These are phyloP conservation scores for Mesopsocus fuscifrons DNA, from an alignment of 2,888 invertebrate species.

Conservation along the genomic window DNA sequence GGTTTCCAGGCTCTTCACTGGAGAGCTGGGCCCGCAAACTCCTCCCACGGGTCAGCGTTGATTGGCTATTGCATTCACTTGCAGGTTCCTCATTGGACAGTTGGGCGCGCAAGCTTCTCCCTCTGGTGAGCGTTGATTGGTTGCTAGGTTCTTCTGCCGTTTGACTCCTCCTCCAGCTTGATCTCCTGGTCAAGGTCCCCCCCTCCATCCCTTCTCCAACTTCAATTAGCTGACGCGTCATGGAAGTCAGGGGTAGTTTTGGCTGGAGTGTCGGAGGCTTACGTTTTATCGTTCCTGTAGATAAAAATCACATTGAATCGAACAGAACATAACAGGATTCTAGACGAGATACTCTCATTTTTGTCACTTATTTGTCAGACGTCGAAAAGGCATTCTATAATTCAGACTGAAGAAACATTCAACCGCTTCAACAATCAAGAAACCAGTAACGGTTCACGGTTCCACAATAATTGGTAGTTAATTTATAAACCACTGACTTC, in stretches of 20 bases:
- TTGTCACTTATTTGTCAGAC: too few species aligned
- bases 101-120: neutral
- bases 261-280: constrained; percentile 89
- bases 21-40: neutral
- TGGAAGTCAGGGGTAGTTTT: constrained; percentile 74
- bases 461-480: too few species aligned
- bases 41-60: neutral
- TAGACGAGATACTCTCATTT: too few species aligned
- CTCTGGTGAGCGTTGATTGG: neutral
- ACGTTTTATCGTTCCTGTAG: constrained; percentile 64
- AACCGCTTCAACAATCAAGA: too few species aligned
- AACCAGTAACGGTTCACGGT: too few species aligned
- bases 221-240: constrained; percentile 76
- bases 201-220: constrained; percentile 39
- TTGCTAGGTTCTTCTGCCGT: neutral
- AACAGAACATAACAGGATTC: too few species aligned
- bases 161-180: constrained; percentile 3
- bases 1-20: neutral
- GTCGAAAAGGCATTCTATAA: too few species aligned
- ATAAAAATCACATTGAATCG: too few species aligned
- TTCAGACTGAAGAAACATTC: too few species aligned
- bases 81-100: neutral
- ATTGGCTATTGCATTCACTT: neutral
- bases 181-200: constrained; percentile 17
- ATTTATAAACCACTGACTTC: too few species aligned